Evolutionary conservation across 2,797 vertebrate genomes (phyloP), one percentile per base, ranked within the genome.

Genomic region (Cottoperca gobio): DNA sequence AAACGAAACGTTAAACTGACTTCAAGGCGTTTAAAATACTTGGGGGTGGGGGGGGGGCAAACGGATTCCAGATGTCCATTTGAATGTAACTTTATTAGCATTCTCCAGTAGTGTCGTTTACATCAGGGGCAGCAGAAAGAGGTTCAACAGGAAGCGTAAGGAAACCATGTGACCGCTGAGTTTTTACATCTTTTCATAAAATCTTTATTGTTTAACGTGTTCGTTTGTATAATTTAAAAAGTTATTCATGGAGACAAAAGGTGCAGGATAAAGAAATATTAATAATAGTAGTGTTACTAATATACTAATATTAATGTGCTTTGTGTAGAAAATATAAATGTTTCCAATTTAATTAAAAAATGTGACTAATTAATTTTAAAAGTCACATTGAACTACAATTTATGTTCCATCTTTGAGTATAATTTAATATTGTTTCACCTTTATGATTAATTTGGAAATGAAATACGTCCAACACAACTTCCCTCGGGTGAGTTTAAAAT

Each of bases 81-180:
- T 48, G 17, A 66, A 61, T 61, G 21, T 2, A 67, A 24, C 48
- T 78, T 73, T 79, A 79, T 73, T 79, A 28, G 28, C 43, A 45
- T 68, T 68, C 26, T 57, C 6, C 11, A 39, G 17, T 23, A 3
- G 33, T 35, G 50, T 40, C 3, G 10, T 62, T 62, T 35, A 62
- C 49, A 68, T 48, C 2, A 58, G 23, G 42, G n/a, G n/a, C n/a
- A 60, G 31, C 54, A 66, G 37, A 21, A 13, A 52, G 55, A 39
- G 63, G 63, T 53, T 39, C 21, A 46, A 68, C 28, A 28, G 43
- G 37, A 28, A 37, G 4, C 12, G 9, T 6, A 16, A 6, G 31
- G n/a, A 35, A 53, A 43, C 26, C 16, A 52, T n/a, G 72, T 23
- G 54, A 74, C 46, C 26, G 16, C 33, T 17, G 60, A 39, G 17